Conservation (phyloP, 53 echinoderm and acorn worm genomes). For the Temnopleurus reevesii region DNA sequence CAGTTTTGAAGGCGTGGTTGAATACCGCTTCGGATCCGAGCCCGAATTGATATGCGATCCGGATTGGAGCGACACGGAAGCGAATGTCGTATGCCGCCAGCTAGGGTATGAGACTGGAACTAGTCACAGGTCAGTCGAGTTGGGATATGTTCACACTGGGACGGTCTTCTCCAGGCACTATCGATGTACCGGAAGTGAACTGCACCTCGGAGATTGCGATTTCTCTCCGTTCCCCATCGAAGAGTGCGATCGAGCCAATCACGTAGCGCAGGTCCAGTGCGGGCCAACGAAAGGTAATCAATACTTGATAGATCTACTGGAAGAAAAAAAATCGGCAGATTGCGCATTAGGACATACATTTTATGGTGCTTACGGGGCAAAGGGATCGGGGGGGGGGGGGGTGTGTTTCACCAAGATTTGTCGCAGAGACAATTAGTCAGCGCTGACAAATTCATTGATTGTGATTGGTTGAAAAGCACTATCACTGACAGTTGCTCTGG, state of each 20-base stretch:
- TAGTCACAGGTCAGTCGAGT: background rate
- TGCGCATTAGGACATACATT: too few species aligned
- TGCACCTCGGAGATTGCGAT: background rate
- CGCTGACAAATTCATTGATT: too few species aligned
- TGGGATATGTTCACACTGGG: background rate
- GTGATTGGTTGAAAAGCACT: too few species aligned
- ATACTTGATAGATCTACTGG: background rate
- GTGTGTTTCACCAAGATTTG: too few species aligned
- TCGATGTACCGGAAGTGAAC: conserved; percentile 11
- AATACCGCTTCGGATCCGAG: background rate
- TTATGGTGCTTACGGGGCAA: too few species aligned
- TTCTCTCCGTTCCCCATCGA: background rate
- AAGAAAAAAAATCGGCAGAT: too few species aligned
- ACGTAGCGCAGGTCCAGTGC: conserved; percentile 40
- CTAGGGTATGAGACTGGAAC: conserved; percentile 13
- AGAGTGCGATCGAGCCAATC: background rate
- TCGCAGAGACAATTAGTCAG: too few species aligned
- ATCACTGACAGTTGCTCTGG: too few species aligned
- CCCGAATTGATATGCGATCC: conserved; percentile 36
- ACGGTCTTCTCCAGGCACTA: background rate
- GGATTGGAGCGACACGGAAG: conserved; percentile 29
- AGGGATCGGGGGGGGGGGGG: too few species aligned
- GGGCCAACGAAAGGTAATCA: conserved; percentile 47
- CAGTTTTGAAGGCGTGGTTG: conserved; percentile 35
- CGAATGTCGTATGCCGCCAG: conserved; percentile 35